Evolutionary conservation across 1,140 invertebrate genomes (phyloP).

Genomic region (Leptopilina clavipes): DNA sequence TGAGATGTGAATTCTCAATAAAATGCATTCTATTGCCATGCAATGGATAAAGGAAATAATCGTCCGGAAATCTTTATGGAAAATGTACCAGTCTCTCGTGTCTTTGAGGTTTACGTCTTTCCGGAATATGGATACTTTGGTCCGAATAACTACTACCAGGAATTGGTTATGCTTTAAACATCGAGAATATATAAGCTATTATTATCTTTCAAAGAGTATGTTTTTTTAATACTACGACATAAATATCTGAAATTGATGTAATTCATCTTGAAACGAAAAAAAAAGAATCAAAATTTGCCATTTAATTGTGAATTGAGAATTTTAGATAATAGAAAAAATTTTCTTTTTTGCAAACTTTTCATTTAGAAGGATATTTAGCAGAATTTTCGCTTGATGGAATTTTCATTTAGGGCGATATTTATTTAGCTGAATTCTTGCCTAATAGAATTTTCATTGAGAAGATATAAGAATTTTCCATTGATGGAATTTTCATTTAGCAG

Average conservation of each 20-base stretch:
- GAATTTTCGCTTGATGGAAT: not conserved
- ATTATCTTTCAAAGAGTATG: not conserved
- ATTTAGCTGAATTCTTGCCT: too few relatives aligned
- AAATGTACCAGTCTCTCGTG: conserved; percentile 1
- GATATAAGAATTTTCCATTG: too few relatives aligned
- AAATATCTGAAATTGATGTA: not conserved
- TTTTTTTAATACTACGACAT: not conserved
- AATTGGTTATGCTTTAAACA: conserved; percentile 21
- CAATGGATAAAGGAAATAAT: conserved; percentile 13
- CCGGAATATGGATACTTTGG: conserved; percentile 26
- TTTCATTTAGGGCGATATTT: too few relatives aligned
- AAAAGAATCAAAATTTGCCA: too few relatives aligned
- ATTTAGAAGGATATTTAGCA: not conserved
- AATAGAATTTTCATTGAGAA: too few relatives aligned
- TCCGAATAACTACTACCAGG: not conserved
- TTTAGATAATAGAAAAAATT: too few relatives aligned
- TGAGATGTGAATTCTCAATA: conserved; percentile 17
- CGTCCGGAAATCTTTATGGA: conserved; percentile 27
- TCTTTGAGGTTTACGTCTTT: conserved; percentile 27
- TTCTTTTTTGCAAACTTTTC: too few relatives aligned
- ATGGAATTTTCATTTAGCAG: not conserved
- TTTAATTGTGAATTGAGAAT: too few relatives aligned
- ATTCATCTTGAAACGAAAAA: not conserved
- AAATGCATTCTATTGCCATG: not conserved
- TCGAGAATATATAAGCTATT: not conserved